Base-by-base conservation (phyloP, 1,140 invertebrate species). In the Mesaphorura yosii region DNA sequence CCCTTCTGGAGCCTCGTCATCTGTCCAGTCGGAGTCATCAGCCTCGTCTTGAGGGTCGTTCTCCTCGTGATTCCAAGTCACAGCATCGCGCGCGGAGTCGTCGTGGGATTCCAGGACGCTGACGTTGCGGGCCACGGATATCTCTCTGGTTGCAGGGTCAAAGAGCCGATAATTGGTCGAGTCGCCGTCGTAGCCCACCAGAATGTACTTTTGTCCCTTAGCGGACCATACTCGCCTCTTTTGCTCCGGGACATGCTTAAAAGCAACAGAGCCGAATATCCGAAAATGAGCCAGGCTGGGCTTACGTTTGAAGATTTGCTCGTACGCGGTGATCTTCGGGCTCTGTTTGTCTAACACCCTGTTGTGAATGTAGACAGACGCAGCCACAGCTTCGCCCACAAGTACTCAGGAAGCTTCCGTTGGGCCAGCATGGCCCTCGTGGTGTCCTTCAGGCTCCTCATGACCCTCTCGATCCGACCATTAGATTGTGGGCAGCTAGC, bases 401-500 rank as follows among this genome's bases (percentile, higher is more conserved):
- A 63, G 10, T 55, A 29, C 37, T 67, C 60, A 20, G 65, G 60
- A 17, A 74, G 47, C 40, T 67, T 48, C 14, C 65, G 56, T 7
- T 66, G 53, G 17, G 23, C 14, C 15, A 69, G 22, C 57, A 67
- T 60, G 26, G 57, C 34, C 19, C 62, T 31, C 4, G 64, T 60
- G 19, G 39, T 44, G 25, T 68, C 66, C 10, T 58, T 39, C 1
- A 66, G 3, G 0, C 61, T 65, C n/a, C 65, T 26, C 51, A 68
- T 69, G 62, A 70, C 69, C 28, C 72, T 58, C 56, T 76, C 73
- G 19, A 72, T 60, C 2, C 73, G 66, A 60, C 70, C 69, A 68
- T 76, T 76, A 63, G 68, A 62, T 53, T 76, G 67, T 47, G 73
- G 72, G 14, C 69, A 73, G 49, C 69, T 65, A 37, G 69, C 65